Conservation (phyloP, 2,113 vertebrate genomes). For the Mobula hypostoma region DNA sequence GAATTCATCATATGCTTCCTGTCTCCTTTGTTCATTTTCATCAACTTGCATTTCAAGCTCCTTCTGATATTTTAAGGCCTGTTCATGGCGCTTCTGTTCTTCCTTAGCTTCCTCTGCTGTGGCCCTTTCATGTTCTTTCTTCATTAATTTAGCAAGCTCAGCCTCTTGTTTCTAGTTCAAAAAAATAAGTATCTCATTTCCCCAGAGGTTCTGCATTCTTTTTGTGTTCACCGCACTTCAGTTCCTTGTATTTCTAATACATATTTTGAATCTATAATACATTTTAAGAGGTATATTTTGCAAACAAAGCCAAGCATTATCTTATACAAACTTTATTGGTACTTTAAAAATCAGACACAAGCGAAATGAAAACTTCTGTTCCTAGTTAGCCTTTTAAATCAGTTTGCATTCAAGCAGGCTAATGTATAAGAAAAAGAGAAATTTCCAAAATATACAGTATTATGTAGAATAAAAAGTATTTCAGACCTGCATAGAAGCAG, state of each 20-base stretch:
- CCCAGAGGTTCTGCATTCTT: background rate
- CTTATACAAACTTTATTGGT: background rate
- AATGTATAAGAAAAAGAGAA: background rate
- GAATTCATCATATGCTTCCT: constrained; percentile 77
- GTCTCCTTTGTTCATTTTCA: constrained; percentile 69
- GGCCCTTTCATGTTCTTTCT: constrained; percentile 55
- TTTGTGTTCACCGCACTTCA: background rate
- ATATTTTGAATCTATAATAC: background rate
- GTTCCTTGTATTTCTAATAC: background rate
- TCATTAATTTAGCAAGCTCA: constrained; percentile 63
- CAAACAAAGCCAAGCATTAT: background rate
- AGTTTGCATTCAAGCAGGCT: background rate
- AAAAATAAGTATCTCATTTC: background rate
- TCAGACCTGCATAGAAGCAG: background rate
- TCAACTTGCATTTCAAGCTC: constrained; percentile 78
- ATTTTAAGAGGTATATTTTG: background rate
- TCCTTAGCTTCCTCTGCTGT: constrained; percentile 55
- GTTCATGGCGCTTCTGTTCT: constrained; percentile 56
- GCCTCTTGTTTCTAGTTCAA: constrained; percentile 65
- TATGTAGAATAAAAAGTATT: background rate
- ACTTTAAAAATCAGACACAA: background rate
- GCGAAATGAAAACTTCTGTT: background rate
- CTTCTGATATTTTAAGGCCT: constrained; percentile 59
- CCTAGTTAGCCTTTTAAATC: background rate
- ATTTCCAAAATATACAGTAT: background rate